Conservation (phyloP, 37 sponge, comb jelly and placozoan species). For the Beroe forskalii region DNA sequence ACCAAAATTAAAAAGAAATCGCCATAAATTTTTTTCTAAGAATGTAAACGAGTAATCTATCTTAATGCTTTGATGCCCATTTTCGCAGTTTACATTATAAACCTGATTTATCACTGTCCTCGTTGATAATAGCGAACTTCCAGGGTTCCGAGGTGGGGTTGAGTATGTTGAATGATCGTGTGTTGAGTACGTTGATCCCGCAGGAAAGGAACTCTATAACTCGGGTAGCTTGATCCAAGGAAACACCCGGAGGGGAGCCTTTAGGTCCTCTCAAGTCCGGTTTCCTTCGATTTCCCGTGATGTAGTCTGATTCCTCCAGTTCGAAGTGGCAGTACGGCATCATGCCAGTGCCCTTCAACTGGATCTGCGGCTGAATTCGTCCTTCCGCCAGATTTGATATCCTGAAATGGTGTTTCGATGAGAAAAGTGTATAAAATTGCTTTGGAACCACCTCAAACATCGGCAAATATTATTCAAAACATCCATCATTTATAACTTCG, state of each 20-base stretch:
- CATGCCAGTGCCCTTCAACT: constrained; percentile 74
- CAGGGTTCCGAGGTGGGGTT: constrained; percentile 86
- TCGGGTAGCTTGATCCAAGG: constrained; percentile 71
- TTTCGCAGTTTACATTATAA: not conserved
- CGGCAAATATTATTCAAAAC: too few relatives aligned
- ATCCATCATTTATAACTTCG: too few relatives aligned
- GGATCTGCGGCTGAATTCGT: constrained; percentile 70
- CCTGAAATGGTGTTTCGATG: too few relatives aligned
- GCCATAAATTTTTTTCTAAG: too few relatives aligned
- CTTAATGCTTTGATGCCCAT: too few relatives aligned
- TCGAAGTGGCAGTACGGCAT: constrained; percentile 99
- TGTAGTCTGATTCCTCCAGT: constrained; percentile 86
- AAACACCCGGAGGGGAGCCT: constrained; percentile 60
- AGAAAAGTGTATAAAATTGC: too few relatives aligned
- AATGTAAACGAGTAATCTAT: too few relatives aligned
- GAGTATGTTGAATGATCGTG: constrained; percentile 81
- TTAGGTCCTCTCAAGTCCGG: constrained; percentile 63
- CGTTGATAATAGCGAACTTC: constrained; percentile 78
- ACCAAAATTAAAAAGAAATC: too few relatives aligned
- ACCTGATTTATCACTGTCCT: constrained; percentile 67
- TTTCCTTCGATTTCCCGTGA: constrained; percentile 66
- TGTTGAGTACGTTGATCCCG: constrained; percentile 74
- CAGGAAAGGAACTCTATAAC: constrained; percentile 87
- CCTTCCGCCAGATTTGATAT: constrained; percentile 75
- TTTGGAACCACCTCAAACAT: too few relatives aligned